Evolutionary conservation across 2,888 invertebrate species (phyloP).

Genomic region (Athetis lepigone): DNA sequence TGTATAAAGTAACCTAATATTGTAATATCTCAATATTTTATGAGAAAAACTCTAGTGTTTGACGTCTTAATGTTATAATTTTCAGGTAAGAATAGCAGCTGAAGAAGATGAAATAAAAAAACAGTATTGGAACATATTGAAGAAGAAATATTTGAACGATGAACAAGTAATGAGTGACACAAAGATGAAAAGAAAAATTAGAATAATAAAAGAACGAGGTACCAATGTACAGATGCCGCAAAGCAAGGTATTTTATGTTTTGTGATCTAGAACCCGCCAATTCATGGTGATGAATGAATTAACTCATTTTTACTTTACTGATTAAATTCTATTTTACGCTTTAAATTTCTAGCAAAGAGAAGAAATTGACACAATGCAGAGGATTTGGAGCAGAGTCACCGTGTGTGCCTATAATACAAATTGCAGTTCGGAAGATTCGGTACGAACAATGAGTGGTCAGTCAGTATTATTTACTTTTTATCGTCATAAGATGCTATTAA

Average conservation of each 20-base stretch:
- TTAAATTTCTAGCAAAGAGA: constrained; percentile 81
- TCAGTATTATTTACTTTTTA: constrained; percentile 57
- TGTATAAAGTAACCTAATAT: too few relatives aligned
- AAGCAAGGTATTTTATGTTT: constrained; percentile 77
- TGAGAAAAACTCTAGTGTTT: not conserved
- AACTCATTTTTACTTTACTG: too few relatives aligned
- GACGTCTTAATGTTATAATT: constrained; percentile 19
- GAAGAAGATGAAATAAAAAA: constrained; percentile 88
- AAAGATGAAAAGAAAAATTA: constrained; percentile 78
- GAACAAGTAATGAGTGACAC: constrained; percentile 68
- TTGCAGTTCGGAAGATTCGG: constrained; percentile 79
- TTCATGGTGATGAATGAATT: too few relatives aligned
- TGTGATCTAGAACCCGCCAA: not conserved
- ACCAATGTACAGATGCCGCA: constrained; percentile 87
- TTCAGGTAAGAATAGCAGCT: constrained; percentile 82
- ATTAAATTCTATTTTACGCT: not conserved
- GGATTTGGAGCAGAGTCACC: constrained; percentile 86
- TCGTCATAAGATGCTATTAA: too few relatives aligned
- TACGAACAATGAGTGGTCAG: constrained; percentile 85
- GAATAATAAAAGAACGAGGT: constrained; percentile 85
- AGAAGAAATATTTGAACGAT: constrained; percentile 80
- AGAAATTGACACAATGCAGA: constrained; percentile 87
- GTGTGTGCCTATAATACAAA: constrained; percentile 81
- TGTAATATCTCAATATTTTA: too few relatives aligned
- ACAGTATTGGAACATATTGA: constrained; percentile 84